A percentile compares a stretch with the other conserved stretches of the same genome.
phyloP scores from a whole-genome alignment of 2,888 invertebrate species.

The Galeruca laticollis region DNA sequence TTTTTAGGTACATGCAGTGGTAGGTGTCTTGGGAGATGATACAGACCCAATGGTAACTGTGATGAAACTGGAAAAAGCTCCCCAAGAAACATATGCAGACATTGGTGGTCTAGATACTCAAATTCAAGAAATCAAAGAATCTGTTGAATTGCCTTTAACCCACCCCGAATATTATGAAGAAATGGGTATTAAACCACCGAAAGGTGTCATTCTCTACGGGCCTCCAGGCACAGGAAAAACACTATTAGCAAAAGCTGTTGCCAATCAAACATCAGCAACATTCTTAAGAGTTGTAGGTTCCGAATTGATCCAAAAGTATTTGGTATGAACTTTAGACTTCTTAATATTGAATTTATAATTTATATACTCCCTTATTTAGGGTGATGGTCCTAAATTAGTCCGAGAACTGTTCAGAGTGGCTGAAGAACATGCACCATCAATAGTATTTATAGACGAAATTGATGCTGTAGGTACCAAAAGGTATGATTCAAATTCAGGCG shows the following conservation, averaged over 20 bases:
- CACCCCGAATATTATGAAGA: constrained; percentile 99
- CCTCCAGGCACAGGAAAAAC: constrained; percentile 99
- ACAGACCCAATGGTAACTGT: constrained; percentile 99
- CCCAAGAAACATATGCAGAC: constrained; percentile 99
- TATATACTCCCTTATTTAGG: constrained; percentile 68
- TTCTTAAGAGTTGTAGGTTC: constrained; percentile 99
- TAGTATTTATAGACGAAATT: constrained; percentile 99
- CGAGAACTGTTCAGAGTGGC: constrained; percentile 98
- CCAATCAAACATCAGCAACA: constrained; percentile 99
- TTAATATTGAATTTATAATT: neutral
- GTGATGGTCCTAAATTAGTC: constrained; percentile 98
- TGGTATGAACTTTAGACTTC: constrained; percentile 70
- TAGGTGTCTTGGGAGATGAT: constrained; percentile 93
- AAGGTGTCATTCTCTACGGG: constrained; percentile 98
- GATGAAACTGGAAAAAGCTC: constrained; percentile 99
- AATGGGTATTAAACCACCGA: constrained; percentile 99
- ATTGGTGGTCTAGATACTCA: constrained; percentile 98
- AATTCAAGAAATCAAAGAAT: constrained; percentile 98
- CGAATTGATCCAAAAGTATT: constrained; percentile 98
- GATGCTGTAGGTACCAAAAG: constrained; percentile 99
- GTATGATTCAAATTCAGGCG: constrained; percentile 99
- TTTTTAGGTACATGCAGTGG: constrained; percentile 89
- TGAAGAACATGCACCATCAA: constrained; percentile 99
- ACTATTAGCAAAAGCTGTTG: constrained; percentile 97
- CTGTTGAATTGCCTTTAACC: constrained; percentile 97